A percentile compares a stretch with the other conserved stretches of the same genome.
phyloP scores from a whole-genome alignment of 2,888 invertebrate species.

The Melanophora roralis region DNA sequence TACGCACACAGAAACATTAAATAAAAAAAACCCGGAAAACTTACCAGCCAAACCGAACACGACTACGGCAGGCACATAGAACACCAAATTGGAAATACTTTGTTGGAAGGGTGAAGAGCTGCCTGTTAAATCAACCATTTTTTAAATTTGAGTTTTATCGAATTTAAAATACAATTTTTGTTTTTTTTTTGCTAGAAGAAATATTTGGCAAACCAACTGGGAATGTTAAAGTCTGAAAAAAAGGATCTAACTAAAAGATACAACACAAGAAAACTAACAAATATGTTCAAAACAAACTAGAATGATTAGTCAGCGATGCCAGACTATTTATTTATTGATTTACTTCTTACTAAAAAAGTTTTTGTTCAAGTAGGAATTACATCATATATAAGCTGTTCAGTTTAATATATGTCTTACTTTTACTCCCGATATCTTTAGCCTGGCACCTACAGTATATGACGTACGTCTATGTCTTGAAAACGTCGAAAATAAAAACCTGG shows the following conservation, averaged over 20 bases:
- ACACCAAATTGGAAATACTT: conserved; percentile 91
- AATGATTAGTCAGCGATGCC: background rate
- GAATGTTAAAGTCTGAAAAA: conserved; percentile 31
- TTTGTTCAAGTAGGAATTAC: no score
- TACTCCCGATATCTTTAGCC: no score
- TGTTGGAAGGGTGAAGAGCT: conserved; percentile 89
- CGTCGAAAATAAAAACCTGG: no score
- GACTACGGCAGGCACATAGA: conserved; percentile 89
- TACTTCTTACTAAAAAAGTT: no score
- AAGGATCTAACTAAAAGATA: conserved; percentile 28
- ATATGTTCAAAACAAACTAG: background rate
- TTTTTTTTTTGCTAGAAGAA: background rate
- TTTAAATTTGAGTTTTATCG: conserved; percentile 64
- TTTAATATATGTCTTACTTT: no score
- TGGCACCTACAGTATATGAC: no score
- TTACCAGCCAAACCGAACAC: conserved; percentile 88
- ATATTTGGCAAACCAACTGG: background rate
- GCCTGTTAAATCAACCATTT: conserved; percentile 91
- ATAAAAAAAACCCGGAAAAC: conserved; percentile 20
- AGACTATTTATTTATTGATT: background rate
- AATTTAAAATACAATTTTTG: no score
- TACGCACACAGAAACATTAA: no score
- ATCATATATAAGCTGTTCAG: no score
- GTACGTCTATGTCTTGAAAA: no score
- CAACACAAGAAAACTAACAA: background rate